Percentiles rank a stretch among this genome's conserved stretches.
Conservation (phyloP, 2,888 invertebrate species). For the Diarsia mendica region DNA sequence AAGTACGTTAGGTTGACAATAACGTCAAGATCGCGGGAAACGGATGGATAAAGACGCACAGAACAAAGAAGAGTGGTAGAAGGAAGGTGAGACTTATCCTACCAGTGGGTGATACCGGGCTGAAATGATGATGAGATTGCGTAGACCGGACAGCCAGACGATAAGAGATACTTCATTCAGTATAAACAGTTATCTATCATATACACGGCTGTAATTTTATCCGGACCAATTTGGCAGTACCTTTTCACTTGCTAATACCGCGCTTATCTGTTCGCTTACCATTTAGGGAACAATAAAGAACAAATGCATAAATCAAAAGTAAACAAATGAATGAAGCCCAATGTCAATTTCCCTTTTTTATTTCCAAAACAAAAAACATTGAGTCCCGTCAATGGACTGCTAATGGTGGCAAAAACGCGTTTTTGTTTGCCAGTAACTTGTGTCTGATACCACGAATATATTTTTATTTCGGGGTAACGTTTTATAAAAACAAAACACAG, state of each 20-base stretch:
- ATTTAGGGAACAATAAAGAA: constrained; percentile 18
- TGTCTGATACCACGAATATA: constrained; percentile 25
- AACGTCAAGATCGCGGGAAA: no score
- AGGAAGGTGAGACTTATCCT: no score
- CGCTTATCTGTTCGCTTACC: neutral
- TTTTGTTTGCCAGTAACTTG: constrained; percentile 36
- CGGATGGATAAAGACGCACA: no score
- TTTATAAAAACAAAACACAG: constrained; percentile 56
- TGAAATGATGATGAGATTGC: no score
- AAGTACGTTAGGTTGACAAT: no score
- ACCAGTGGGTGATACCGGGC: no score
- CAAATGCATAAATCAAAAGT: constrained; percentile 27
- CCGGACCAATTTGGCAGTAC: neutral
- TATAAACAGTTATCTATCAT: neutral
- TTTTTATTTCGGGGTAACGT: constrained; percentile 32
- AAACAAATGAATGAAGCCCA: constrained; percentile 26
- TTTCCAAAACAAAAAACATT: constrained; percentile 42
- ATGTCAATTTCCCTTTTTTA: constrained; percentile 20
- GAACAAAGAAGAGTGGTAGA: no score
- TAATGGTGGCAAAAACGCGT: constrained; percentile 37
- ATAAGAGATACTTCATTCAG: neutral
- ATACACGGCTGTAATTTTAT: neutral
- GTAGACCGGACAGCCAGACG: neutral
- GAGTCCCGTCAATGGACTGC: constrained; percentile 12
- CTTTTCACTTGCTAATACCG: neutral